Evolutionary conservation across 2,797 vertebrate genomes (phyloP), one percentile per base, ranked within the genome.

Genomic region (Propithecus perrieri): DNA sequence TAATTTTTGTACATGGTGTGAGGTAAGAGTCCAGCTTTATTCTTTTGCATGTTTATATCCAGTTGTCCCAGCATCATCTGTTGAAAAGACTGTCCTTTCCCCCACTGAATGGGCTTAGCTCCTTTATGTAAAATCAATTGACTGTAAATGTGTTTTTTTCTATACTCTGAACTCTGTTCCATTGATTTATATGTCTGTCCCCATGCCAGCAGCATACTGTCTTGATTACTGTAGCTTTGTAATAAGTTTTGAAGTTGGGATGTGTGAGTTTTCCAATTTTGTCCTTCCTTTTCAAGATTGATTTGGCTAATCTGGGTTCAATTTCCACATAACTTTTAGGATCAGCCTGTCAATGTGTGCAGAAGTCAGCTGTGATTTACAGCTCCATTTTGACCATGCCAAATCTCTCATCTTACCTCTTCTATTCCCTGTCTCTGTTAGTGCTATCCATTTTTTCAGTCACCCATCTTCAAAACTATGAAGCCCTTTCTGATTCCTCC

Each of bases 221-320:
- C 59, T 95, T 65, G 7, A 94, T 87, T 87, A 86, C 7, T 75
- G 24, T 65, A 59, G 71, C 46, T 89, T 95, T 92, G 50, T 43
- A 80, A 75, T 71, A 86, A 89, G 63, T 94, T 97, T 89, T 85
- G 48, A 92, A 83, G 57, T 55, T 94, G 67, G 38, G 20, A 94
- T 96, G 33, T 87, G 4, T 69, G 43, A 83, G n/a, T 88, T 88
- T 92, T 81, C 74, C 69, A 83, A 83, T 1, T 92, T 93, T 89
- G 57, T 55, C 67, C 84, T 97, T 96, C n/a, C 41, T 43, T 96
- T 96, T 96, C 61, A 93, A 89, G 43, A 80, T 46, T 86, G n/a
- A 26, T 96, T 89, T n/a, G 35, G 53, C 38, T 88, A 87, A 53
- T 90, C 10, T 72, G 15, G 46, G 26, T 76, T 89, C 71, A 38